Evolutionary conservation across 1,140 invertebrate genomes (phyloP), one percentile per base, ranked within the genome.

Genomic region (Trachelipus rathkii): DNA sequence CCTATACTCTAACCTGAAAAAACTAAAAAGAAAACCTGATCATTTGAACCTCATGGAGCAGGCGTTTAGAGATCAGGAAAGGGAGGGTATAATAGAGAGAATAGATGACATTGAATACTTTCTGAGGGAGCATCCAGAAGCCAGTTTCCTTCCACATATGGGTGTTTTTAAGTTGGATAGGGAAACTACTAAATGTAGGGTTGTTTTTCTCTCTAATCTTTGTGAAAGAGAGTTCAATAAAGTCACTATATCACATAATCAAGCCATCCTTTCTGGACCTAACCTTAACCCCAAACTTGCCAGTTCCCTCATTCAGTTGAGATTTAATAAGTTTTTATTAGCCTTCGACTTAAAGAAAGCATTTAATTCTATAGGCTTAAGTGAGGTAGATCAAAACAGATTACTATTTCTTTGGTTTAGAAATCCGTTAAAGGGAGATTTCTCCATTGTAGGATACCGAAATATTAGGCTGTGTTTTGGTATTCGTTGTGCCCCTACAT

Each of bases 121-220:
- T 19, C 5, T 43, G 13, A n/a, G 68, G 19, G 60, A 68, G 7
- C 24, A 75, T 67, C 74, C 74, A 69, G 33, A 33, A 33, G 50
- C 60, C 24, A 75, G 74, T 33, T 75, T 69, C 15, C 24, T 69
- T 11, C 21, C 74, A 66, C 60, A 75, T 43, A 75, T 75, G 53
- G 74, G 23, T 19, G 53, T 75, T 3, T 73, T 73, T 46, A 15
- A 23, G 13, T 1, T 67, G 19, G 15, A 43, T 0, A 19, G 60
- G 4, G 74, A 75, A 21, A 68, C 74, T 10, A 75, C 74, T 21
- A 69, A 75, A 75, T 75, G 74, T 11, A 21, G 60, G 19, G 67
- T 67, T 43, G 74, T 75, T 19, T 43, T 75, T 68, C n/a, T 73
- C 8, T 73, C 44, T 0, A 73, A 73, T 46, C 44, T 73, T 19